Conservation (phyloP, 2,113 vertebrate genomes). For the Macroglossus sobrinus region DNA sequence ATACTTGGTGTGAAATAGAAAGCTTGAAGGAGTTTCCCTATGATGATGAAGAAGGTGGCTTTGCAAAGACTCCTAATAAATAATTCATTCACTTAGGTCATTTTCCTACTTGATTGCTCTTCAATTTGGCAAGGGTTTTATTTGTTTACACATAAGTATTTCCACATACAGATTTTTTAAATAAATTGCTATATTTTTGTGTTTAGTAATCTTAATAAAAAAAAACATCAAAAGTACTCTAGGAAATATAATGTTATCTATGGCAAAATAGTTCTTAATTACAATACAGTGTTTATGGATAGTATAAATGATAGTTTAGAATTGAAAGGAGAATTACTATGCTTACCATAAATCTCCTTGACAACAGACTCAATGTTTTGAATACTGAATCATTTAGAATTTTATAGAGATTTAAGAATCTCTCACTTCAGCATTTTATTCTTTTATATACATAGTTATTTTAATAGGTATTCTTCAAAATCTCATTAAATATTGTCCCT, state of each 20-base stretch:
- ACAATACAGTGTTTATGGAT: slow-evolving; percentile 57
- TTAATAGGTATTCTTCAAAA: background rate
- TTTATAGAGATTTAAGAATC: slow-evolving; percentile 31
- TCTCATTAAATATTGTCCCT: background rate
- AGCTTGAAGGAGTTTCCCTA: background rate
- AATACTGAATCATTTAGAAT: slow-evolving; percentile 47
- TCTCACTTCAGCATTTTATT: slow-evolving; percentile 38
- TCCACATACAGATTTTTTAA: slow-evolving; percentile 16
- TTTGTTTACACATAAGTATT: slow-evolving; percentile 49
- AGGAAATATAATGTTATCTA: slow-evolving; percentile 43
- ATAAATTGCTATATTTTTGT: slow-evolving; percentile 25
- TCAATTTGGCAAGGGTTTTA: slow-evolving; percentile 3
- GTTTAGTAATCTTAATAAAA: slow-evolving; percentile 51
- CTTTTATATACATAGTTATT: background rate
- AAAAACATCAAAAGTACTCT: slow-evolving; percentile 54
- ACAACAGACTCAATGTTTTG: slow-evolving; percentile 13
- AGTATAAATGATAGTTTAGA: slow-evolving; percentile 49
- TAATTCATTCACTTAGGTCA: slow-evolving; percentile 30
- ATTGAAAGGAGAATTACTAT: slow-evolving; percentile 60
- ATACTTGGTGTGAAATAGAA: background rate
- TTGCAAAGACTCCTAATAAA: slow-evolving; percentile 23
- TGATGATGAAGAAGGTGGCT: background rate
- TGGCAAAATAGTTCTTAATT: slow-evolving; percentile 68
- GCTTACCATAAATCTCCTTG: slow-evolving; percentile 68
- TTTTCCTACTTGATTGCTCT: slow-evolving; percentile 1